Conservation (phyloP, 2,797 vertebrate species). For the Leptodactylus fallax region DNA sequence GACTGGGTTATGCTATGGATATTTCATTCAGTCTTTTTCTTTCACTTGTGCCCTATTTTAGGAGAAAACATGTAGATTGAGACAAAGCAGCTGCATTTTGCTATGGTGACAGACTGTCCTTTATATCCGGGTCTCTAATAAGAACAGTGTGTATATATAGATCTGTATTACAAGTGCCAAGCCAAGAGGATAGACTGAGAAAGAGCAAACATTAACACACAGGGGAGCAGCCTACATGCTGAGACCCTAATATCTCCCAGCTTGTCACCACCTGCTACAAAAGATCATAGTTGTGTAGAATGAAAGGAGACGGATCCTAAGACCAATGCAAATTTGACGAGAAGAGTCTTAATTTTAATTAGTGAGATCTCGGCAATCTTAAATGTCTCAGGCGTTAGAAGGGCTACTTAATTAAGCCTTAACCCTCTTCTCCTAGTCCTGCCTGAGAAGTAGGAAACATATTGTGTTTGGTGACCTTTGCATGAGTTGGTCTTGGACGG, state of each 20-base stretch:
- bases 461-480: conserved; percentile 73
- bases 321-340: conserved; percentile 56
- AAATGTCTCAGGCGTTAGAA: conserved; percentile 69
- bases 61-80: conserved; percentile 1
- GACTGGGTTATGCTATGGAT: too few relatives aligned
- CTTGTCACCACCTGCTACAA: conserved; percentile 61
- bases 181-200: conserved; percentile 32
- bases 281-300: conserved; percentile 41
- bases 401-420: conserved; percentile 80
- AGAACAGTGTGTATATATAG: background rate
- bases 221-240: conserved; percentile 3
- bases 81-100: conserved; percentile 25
- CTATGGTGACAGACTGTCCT: conserved; percentile 5
- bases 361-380: conserved; percentile 66
- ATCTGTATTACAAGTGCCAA: conserved; percentile 18
- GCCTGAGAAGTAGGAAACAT: conserved; percentile 63
- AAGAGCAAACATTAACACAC: conserved; percentile 50
- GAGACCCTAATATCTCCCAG: conserved; percentile 56
- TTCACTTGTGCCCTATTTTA: background rate
- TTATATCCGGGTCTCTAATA: conserved; percentile 1
- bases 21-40: background rate
- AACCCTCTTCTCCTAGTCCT: conserved; percentile 75
- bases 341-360: conserved; percentile 58
- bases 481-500: conserved; percentile 68
- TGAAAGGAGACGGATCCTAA: conserved; percentile 49